Evolutionary conservation across 1,140 invertebrate genomes (phyloP).

Genomic region (Panonychus citri): DNA sequence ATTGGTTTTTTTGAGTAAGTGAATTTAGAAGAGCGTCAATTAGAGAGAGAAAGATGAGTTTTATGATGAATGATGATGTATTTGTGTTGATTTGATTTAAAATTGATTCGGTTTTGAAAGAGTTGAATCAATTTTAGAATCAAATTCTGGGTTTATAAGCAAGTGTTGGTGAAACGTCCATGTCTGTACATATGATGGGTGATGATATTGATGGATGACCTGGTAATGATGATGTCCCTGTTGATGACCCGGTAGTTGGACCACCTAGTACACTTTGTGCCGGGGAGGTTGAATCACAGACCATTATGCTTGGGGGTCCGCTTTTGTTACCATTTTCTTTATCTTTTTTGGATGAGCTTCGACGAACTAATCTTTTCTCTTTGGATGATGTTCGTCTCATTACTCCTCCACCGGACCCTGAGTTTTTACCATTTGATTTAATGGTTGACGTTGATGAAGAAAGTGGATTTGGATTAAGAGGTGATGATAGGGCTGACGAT

Average conservation of each 20-base stretch:
- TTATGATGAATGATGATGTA: no score
- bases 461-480: no score
- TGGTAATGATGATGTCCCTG: neutral
- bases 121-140: no score
- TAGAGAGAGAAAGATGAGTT: no score
- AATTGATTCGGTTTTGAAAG: no score
- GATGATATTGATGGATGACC: constrained; percentile 13
- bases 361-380: neutral
- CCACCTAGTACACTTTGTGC: neutral
- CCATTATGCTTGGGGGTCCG: neutral
- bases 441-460: no score
- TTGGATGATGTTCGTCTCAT: neutral
- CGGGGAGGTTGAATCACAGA: neutral
- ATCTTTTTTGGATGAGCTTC: constrained; percentile 1
- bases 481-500: no score
- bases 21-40: no score
- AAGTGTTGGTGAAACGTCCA: constrained; percentile 34
- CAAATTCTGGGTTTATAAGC: constrained; percentile 39
- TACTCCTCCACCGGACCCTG: neutral
- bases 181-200: constrained; percentile 29
- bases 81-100: no score
- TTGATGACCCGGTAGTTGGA: neutral
- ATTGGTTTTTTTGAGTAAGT: no score
- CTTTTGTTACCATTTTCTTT: constrained; percentile 1
- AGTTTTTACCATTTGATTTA: no score